Percentiles rank a stretch among this genome's conserved stretches.
phyloP scores from a whole-genome alignment of 2,888 invertebrate genomes.

The Molorchus minor region DNA sequence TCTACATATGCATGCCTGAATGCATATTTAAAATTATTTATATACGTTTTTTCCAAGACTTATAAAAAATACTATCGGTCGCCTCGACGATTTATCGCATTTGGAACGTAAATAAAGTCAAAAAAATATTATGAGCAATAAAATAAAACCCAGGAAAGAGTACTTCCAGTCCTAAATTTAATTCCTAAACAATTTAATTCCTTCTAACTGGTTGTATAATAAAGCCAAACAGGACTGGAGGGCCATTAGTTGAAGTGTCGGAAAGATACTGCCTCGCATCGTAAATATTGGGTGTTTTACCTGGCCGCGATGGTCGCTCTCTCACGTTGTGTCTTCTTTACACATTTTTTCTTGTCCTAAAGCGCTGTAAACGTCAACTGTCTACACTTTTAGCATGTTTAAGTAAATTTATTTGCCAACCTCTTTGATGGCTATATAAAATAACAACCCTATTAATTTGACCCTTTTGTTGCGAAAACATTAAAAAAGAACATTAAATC shows the following conservation, averaged over 20 bases:
- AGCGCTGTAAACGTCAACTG: constrained; percentile 54
- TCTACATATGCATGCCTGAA: not conserved
- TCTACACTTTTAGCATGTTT: constrained; percentile 54
- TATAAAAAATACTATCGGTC: not conserved
- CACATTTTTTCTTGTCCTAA: constrained; percentile 51
- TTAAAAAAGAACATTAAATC: constrained; percentile 39
- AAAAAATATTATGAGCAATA: constrained; percentile 12
- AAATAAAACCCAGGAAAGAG: constrained; percentile 10
- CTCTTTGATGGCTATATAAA: constrained; percentile 53
- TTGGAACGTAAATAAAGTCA: constrained; percentile 8
- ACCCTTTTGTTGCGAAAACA: constrained; percentile 38
- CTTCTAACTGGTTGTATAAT: constrained; percentile 25
- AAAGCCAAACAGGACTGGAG: constrained; percentile 28
- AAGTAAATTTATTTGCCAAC: constrained; percentile 54
- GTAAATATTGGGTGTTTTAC: constrained; percentile 51
- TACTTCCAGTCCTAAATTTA: constrained; percentile 15
- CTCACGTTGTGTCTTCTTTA: constrained; percentile 49
- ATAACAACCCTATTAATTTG: constrained; percentile 44
- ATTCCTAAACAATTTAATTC: constrained; percentile 19
- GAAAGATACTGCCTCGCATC: constrained; percentile 46
- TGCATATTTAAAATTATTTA: not conserved
- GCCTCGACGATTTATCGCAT: not conserved
- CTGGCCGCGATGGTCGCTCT: constrained; percentile 44
- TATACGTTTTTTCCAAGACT: not conserved
- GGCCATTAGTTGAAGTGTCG: constrained; percentile 38